phyloP scores from a whole-genome alignment of 2,888 invertebrate genomes.

The Falcaria lacertinaria region DNA sequence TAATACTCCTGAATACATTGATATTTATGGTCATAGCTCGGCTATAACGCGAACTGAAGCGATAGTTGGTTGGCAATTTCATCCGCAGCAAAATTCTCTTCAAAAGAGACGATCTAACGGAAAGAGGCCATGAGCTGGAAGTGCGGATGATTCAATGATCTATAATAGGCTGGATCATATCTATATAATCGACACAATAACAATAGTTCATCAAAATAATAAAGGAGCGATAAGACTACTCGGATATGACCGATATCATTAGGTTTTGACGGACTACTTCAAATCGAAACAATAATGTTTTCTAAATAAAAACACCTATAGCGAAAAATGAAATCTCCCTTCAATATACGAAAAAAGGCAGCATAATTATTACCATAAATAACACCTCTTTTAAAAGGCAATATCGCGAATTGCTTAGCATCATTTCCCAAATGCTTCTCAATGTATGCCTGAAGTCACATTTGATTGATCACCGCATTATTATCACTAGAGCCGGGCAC shows the following conservation, averaged over 20 bases:
- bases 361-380: no score
- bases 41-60: not conserved
- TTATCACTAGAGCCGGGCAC: constrained; percentile 13
- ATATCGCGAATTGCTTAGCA: constrained; percentile 45
- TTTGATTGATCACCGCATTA: constrained; percentile 46
- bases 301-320: no score
- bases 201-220: no score
- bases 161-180: no score
- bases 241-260: no score
- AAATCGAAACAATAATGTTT: no score
- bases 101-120: not conserved
- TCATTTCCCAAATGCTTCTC: constrained; percentile 34
- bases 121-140: not conserved
- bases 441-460: constrained; percentile 24
- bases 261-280: no score
- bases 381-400: constrained; percentile 25
- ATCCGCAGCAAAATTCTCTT: not conserved
- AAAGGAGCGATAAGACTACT: no score
- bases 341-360: no score
- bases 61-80: not conserved
- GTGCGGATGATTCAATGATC: not conserved
- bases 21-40: not conserved
- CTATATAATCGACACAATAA: no score
- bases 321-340: no score
- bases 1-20: not conserved